Evolutionary conservation across 2,888 invertebrate genomes (phyloP).

Genomic region (Mythimna impura): DNA sequence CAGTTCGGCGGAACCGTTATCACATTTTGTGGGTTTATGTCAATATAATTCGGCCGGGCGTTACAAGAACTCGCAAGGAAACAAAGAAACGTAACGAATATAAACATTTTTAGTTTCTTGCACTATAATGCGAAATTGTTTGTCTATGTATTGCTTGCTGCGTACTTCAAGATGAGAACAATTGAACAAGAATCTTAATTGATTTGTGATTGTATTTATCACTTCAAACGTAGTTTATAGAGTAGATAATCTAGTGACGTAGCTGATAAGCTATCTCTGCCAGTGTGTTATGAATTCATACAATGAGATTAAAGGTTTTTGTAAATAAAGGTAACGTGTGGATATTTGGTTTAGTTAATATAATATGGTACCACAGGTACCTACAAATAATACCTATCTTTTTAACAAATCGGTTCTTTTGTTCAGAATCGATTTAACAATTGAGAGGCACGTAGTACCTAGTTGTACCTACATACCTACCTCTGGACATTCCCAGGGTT

Average conservation of each 20-base stretch:
- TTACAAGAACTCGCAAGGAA: conserved; percentile 50
- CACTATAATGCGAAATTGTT: conserved; percentile 42
- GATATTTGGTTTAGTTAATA: not conserved
- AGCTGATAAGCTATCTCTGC: conserved; percentile 64
- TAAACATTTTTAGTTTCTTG: conserved; percentile 47
- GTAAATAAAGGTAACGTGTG: not conserved
- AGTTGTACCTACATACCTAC: conserved; percentile 21
- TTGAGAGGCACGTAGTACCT: conserved; percentile 55
- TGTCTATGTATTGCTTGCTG: conserved; percentile 25
- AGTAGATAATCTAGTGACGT: conserved; percentile 61
- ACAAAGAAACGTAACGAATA: conserved; percentile 51
- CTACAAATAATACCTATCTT: not conserved
- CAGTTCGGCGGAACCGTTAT: conserved; percentile 69
- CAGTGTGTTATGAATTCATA: conserved; percentile 33
- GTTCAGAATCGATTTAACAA: conserved; percentile 70
- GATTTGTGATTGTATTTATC: conserved; percentile 71
- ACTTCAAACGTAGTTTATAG: conserved; percentile 56
- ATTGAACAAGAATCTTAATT: conserved; percentile 66
- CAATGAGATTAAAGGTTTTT: conserved; percentile 21
- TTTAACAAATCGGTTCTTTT: conserved; percentile 22
- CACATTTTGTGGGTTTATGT: conserved; percentile 58
- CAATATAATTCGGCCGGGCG: conserved; percentile 53
- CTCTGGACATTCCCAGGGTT: conserved; percentile 49
- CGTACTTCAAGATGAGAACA: conserved; percentile 52
- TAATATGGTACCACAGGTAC: too few relatives aligned